Conservation (phyloP, 1,140 invertebrate genomes). For the Triops cancriformis region DNA sequence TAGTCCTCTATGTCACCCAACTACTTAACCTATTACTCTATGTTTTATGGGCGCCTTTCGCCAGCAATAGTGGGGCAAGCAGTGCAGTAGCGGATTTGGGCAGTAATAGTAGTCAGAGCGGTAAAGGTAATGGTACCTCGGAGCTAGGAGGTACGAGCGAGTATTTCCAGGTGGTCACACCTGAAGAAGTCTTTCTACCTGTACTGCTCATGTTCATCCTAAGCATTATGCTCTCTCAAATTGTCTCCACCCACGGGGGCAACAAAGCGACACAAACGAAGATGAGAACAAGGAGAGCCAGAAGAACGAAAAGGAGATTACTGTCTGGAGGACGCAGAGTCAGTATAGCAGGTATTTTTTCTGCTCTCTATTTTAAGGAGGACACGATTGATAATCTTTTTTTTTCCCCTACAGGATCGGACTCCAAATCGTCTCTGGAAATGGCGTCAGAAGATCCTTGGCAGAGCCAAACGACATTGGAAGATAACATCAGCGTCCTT, state of each 20-base stretch:
- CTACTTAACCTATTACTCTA: constrained; percentile 58
- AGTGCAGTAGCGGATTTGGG: background rate
- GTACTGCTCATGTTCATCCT: constrained; percentile 66
- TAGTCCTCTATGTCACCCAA: constrained; percentile 68
- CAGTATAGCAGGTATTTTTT: background rate
- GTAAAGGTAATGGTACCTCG: background rate
- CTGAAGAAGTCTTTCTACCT: constrained; percentile 65
- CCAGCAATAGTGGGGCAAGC: background rate
- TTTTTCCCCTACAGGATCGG: constrained; percentile 29
- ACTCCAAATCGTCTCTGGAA: constrained; percentile 41
- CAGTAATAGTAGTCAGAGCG: constrained; percentile 12
- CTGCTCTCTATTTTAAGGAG: background rate
- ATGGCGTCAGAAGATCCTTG: constrained; percentile 37
- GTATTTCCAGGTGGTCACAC: constrained; percentile 44
- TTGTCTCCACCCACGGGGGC: constrained; percentile 45
- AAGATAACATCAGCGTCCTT: background rate
- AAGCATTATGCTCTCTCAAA: constrained; percentile 82
- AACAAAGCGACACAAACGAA: background rate
- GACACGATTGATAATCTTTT: background rate
- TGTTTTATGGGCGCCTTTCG: constrained; percentile 38
- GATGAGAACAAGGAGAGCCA: background rate
- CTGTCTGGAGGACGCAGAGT: background rate
- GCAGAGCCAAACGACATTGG: background rate
- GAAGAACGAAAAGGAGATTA: background rate
- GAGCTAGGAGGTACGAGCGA: background rate